Percentiles rank a stretch among this genome's conserved stretches.
phyloP scores from a whole-genome alignment of 2,888 invertebrate species.

The Polylopha cassiicola region DNA sequence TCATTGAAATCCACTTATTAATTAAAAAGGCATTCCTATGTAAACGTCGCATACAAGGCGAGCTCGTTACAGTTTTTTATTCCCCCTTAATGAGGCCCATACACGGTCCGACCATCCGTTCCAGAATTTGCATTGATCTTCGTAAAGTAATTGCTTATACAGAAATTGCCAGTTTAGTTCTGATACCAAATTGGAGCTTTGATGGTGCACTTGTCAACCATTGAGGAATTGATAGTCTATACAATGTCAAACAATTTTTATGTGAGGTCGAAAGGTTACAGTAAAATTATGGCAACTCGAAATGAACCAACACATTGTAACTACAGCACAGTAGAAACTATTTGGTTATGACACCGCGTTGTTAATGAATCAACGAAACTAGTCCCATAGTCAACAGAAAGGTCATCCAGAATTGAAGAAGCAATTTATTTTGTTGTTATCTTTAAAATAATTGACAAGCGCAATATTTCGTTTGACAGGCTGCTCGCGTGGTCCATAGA shows the following conservation, averaged over 20 bases:
- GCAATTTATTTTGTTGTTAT: conserved; percentile 20
- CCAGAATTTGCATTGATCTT: conserved; percentile 65
- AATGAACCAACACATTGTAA: conserved; percentile 1
- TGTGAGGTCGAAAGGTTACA: conserved; percentile 12
- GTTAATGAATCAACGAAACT: conserved; percentile 9
- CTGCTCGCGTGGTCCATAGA: conserved; percentile 14
- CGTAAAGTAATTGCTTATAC: conserved; percentile 43
- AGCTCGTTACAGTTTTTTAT: conserved; percentile 51
- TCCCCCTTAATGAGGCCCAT: conserved; percentile 65
- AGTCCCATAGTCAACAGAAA: conserved; percentile 7
- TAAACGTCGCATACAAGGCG: conserved; percentile 48
- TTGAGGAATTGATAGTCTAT: conserved; percentile 48
- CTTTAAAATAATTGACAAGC: conserved; percentile 22
- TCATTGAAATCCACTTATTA: conserved; percentile 41
- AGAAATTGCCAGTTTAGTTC: conserved; percentile 37
- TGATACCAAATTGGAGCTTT: conserved; percentile 25
- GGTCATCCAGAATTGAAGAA: conserved; percentile 15
- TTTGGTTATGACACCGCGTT: neutral
- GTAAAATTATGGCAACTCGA: conserved; percentile 10
- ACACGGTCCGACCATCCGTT: conserved; percentile 50
- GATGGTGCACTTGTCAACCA: conserved; percentile 33
- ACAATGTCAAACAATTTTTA: conserved; percentile 29
- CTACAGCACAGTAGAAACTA: too few species aligned
- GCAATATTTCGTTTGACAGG: conserved; percentile 23
- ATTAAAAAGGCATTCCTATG: conserved; percentile 58